Percentiles rank a stretch among this genome's conserved stretches.
Conservation (phyloP, 2,797 vertebrate species). For the Clamator glandarius region DNA sequence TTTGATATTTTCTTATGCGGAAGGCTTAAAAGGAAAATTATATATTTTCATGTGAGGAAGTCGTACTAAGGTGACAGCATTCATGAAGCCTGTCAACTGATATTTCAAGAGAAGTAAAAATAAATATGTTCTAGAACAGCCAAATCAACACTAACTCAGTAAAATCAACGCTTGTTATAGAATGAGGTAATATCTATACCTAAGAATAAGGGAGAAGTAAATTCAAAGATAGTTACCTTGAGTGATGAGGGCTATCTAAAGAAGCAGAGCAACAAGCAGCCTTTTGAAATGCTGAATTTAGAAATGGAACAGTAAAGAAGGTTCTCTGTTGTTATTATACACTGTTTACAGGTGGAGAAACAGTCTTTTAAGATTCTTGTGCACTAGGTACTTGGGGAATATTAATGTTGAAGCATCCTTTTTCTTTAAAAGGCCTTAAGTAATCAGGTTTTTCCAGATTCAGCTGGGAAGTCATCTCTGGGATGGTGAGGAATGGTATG, state of each 20-base stretch:
- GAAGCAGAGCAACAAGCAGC: not conserved
- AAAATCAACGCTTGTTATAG: not conserved
- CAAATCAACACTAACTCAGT: not conserved
- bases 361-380: not conserved
- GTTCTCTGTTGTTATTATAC: not conserved
- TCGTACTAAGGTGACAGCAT: not conserved
- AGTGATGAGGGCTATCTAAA: not conserved
- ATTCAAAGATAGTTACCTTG: not conserved
- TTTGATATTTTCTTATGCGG: not conserved
- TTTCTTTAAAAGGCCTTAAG: not conserved
- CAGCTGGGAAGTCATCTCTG: not conserved
- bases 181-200: not conserved
- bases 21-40: not conserved
- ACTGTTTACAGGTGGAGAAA: not conserved
- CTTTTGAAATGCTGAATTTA: constrained; percentile 3
- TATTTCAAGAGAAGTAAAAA: not conserved
- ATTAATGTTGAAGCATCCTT: not conserved
- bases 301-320: not conserved
- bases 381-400: not conserved
- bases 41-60: not conserved
- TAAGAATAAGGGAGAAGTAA: not conserved
- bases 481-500: not conserved
- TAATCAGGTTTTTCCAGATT: not conserved
- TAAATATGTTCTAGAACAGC: not conserved
- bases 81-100: not conserved